Evolutionary conservation across 2,113 vertebrate species (phyloP).

Genomic region (Bufo bufo): DNA sequence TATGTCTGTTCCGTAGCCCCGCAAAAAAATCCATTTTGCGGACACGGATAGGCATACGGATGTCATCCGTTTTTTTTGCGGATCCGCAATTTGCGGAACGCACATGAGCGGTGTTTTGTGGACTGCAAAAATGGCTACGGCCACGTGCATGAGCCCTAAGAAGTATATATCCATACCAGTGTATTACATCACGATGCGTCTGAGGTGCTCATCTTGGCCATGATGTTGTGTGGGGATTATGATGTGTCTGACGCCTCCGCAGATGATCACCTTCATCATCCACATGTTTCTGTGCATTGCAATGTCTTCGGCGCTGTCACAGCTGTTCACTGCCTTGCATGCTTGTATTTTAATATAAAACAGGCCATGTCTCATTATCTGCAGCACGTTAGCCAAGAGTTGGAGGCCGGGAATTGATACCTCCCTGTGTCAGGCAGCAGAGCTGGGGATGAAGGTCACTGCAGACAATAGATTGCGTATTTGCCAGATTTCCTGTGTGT

Average conservation of each 20-base stretch:
- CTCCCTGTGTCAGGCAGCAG: constrained; percentile 22
- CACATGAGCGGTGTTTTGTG: too few relatives aligned
- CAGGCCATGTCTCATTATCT: constrained; percentile 26
- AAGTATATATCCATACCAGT: neutral
- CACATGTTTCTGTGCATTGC: neutral
- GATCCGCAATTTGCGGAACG: too few relatives aligned
- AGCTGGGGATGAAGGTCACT: constrained; percentile 21
- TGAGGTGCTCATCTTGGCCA: neutral
- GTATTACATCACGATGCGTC: neutral
- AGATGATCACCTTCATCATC: neutral
- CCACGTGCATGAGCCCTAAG: too few relatives aligned
- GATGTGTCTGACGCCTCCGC: neutral
- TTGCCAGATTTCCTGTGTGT: constrained; percentile 21
- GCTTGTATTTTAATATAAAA: constrained; percentile 13
- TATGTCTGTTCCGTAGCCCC: too few relatives aligned
- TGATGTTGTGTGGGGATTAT: neutral
- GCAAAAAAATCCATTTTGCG: too few relatives aligned
- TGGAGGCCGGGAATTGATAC: constrained; percentile 11
- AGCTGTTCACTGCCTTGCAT: neutral
- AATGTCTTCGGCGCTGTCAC: neutral
- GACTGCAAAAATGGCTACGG: too few relatives aligned
- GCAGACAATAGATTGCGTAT: constrained; percentile 14
- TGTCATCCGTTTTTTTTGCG: too few relatives aligned
- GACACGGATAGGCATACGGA: too few relatives aligned
- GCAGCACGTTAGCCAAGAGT: constrained; percentile 28